Evolutionary conservation across 2,797 vertebrate species (phyloP), one percentile per base, ranked within the genome.

Genomic region (Sebastes paucispinis): DNA sequence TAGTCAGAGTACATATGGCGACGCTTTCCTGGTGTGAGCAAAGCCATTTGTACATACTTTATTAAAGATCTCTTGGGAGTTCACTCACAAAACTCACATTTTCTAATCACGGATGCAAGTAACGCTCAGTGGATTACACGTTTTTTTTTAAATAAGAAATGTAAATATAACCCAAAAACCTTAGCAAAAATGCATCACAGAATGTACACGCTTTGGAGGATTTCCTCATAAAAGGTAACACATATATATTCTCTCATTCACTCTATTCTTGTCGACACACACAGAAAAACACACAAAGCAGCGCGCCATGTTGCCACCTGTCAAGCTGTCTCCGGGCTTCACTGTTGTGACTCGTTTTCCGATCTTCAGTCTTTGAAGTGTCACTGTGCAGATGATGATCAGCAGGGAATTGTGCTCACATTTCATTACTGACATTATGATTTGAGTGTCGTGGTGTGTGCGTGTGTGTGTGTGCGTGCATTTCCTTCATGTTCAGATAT

Each of bases 321-420:
- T 86, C 92, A 91, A 88, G 77, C 71, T 88, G 86, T 85, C 82
- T 75, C 73, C 3, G 11, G 66, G 65, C 80, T 78, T 87, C 78
- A 58, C 82, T 32, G 58, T 67, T 76, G 75, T 82, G 80, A 87
- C 83, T 88, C 10, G 5, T 84, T 85, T 88, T 85, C 81, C 63
- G 18, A 86, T 87, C 79, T 60, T 87, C 36, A 67, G 69, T 81
- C 82, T 93, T 92, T 93, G 87, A 91, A 88, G 86, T 90, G 81
- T 88, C 87, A 87, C 69, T 20, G 32, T 86, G 79, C 87, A 87
- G 86, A 85, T 85, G 80, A 87, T 69, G 71, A 87, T 93, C 88
- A 91, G 86, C 84, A 63, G 91, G 88, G 92, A 87, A 85, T 90
- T 87, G 79, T 43, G 68, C 82, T 90, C 81, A 69, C 58, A 83